Conservation (phyloP, 1,140 invertebrate species). For the Macrocentrus cingulum region DNA sequence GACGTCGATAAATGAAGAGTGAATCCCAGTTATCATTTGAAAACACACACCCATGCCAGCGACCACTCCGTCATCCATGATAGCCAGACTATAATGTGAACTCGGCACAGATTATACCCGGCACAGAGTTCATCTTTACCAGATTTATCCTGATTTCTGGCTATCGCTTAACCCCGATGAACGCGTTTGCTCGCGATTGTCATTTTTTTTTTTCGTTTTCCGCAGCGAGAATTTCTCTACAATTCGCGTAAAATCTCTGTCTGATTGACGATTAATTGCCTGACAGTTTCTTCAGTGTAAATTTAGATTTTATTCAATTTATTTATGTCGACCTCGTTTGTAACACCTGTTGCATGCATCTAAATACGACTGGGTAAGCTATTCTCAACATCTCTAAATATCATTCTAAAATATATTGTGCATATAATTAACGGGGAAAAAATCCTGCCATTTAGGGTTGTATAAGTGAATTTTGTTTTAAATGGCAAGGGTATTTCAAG, state of each 20-base stretch:
- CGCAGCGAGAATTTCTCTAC: slow-evolving; percentile 16
- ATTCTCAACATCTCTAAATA: too few species aligned
- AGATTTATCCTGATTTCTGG: slow-evolving; percentile 41
- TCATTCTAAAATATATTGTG: not conserved
- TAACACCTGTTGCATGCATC: slow-evolving; percentile 10
- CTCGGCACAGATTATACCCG: slow-evolving; percentile 36
- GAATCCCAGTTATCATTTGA: slow-evolving; percentile 47
- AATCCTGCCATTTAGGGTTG: too few species aligned
- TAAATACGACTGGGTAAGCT: too few species aligned
- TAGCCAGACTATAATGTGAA: slow-evolving; percentile 42
- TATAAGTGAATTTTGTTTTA: too few species aligned
- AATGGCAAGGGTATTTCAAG: too few species aligned
- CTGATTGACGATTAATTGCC: slow-evolving; percentile 4
- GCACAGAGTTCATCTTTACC: slow-evolving; percentile 36
- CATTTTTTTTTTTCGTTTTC: slow-evolving; percentile 22
- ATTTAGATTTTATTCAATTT: not conserved
- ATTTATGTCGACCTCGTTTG: not conserved
- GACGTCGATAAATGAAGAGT: slow-evolving; percentile 36
- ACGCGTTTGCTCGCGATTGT: slow-evolving; percentile 32
- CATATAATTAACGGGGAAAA: too few species aligned
- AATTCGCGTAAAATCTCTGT: slow-evolving; percentile 21
- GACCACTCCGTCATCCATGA: slow-evolving; percentile 42
- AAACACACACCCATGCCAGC: slow-evolving; percentile 42
- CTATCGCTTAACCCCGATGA: slow-evolving; percentile 50
- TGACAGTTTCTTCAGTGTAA: not conserved